phyloP scores from a whole-genome alignment of 2,113 vertebrate genomes.

The Todiramphus saurophagus region DNA sequence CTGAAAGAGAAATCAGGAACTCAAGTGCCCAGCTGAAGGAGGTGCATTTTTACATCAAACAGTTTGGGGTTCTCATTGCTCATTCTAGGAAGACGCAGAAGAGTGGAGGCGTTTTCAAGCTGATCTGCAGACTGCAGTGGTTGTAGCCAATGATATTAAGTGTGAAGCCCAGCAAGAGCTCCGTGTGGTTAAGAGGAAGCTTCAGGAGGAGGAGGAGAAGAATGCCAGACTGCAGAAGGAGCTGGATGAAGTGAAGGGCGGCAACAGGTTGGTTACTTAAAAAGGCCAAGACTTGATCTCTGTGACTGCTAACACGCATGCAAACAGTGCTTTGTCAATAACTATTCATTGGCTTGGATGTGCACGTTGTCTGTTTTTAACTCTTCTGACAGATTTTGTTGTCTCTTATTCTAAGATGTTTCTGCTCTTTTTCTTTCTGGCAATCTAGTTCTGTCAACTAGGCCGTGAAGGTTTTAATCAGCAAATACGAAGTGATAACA shows the following conservation, averaged over 20 bases:
- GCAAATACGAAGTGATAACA: neutral
- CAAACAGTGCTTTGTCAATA: conserved; percentile 43
- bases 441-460: neutral
- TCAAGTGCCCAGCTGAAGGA: neutral
- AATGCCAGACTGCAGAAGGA: conserved; percentile 83
- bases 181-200: conserved; percentile 82
- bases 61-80: neutral
- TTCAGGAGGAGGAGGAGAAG: conserved; percentile 93
- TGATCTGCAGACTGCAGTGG: conserved; percentile 95
- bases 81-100: conserved; percentile 88
- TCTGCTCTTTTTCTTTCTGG: conserved; percentile 18
- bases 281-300: neutral
- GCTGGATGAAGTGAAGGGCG: conserved; percentile 86
- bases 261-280: conserved; percentile 78
- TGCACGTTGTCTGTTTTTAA: neutral
- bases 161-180: conserved; percentile 96
- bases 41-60: neutral
- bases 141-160: conserved; percentile 98
- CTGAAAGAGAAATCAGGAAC: neutral
- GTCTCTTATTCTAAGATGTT: conserved; percentile 1
- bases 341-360: conserved; percentile 7
- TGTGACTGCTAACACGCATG: neutral
- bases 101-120: conserved; percentile 97
- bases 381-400: neutral
- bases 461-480: neutral